Base-by-base conservation (phyloP, 37 sponge, comb jelly and placozoan genomes). In the Diacarnus erythraeanus region DNA sequence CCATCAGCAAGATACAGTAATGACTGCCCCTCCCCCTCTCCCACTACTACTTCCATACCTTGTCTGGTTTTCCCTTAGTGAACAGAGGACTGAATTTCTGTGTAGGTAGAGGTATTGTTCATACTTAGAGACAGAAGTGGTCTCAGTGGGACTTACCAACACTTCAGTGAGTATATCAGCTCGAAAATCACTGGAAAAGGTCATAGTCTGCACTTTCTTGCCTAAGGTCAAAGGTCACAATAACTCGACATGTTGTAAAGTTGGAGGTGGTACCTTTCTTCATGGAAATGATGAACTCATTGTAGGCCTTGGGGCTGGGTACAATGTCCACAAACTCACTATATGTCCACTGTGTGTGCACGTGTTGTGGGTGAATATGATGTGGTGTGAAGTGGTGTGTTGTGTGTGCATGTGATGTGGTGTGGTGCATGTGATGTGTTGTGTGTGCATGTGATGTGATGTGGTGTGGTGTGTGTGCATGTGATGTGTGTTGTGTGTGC, bases 151-250 rank as follows among this genome's bases (percentile, higher is more conserved):
- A 65, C 78, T 65, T 42, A 88, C 89, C 75, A 98, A 67, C 0
- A 91, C 76, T 38, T 92, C 90, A 26, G 99, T 99, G 30, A 99
- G 77, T 3, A 99, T 70, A 36, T 99, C 99, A 1, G 90, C 61
- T 72, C 99, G 56, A 80, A 94, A 87, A 39, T 99, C 99, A 77
- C 86, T 77, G 18, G 94, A 88, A 81, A 99, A 99, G 51, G 92
- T 94, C 93, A 99, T 91, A 64, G 86, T 88, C 35, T 91, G 77
- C 27, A 34, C 77, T 76, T 92, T 92, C 51, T 51, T 65, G 12
- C 75, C 75, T 74, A 20, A 61, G 12, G 12, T 47, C 10, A 47
- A 12, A 15, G 51, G 51, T 47, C 51, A 15, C 51, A 47, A 6
- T 47, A 47, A 15, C 12, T 15, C 12, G 51, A 12, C 10, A 12